Base-by-base conservation (phyloP, 2,888 invertebrate genomes). In the Liopterus haemorrhoidalis region DNA sequence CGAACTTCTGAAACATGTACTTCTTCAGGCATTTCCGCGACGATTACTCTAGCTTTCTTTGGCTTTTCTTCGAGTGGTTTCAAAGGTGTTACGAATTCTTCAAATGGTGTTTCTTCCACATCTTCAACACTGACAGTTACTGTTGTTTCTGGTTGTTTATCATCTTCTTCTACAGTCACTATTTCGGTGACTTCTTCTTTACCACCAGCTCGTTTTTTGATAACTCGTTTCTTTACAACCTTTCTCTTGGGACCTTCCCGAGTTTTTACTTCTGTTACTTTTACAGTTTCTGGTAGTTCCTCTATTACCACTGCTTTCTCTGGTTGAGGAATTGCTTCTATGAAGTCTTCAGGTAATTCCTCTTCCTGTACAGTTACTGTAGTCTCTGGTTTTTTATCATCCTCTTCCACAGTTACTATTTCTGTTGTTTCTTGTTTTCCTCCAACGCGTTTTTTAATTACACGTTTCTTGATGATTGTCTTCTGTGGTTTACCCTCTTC, bases 121-220 rank as follows among this genome's bases (percentile, higher is more conserved):
- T 53, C 39, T 30, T 48, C 21, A 44, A 47, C 35, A 41, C 48
- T 38, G 6, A 52, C 54, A 3, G 56, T 56, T n/a, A 65, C 60
- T 33, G 66, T 63, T 42, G 57, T 65, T 27, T 67, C 57, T 0
- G 73, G 73, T 40, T 68, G 59, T 43, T 64, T 60, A 15, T 67
- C 68, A 41, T 70, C 70, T 55, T 68, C 63, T 55, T 64, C 64
- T n/a, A 61, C 53, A 0, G 61, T 65, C 3, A 56, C 42, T 15
- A 63, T 59, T 50, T 58, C 57, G 8, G 59, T 59, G 9, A 57
- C 46, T 46, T 59, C 56, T 42, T 59, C 58, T 44, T 57, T 59
- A 27, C 50, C 51, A 18, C 59, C 57, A 37, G 57, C 55, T 41
- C 60, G 48, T 21, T 52, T 53, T 35, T 39, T 62, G 1, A 62